These are phyloP conservation scores for Perca flavescens DNA, from an alignment of 2,113 vertebrate genomes.

Conservation along the genomic window DNA sequence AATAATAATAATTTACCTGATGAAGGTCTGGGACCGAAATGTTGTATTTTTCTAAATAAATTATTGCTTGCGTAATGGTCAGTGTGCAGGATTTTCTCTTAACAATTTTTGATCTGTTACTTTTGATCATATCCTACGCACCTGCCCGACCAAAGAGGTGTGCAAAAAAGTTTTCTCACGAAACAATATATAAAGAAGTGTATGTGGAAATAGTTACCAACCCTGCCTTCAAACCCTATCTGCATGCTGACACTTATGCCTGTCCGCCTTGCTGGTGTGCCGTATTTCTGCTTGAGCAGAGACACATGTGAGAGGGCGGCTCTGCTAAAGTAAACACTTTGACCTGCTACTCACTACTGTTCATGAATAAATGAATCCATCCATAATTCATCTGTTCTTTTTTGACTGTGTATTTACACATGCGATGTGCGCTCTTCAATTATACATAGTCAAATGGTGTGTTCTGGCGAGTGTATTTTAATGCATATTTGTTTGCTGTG, in stretches of 20 bases:
- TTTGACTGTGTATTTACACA: constrained; percentile 22
- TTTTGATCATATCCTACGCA: too few relatives aligned
- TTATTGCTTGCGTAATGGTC: too few relatives aligned
- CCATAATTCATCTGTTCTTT: constrained; percentile 38
- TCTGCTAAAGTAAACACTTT: constrained; percentile 50
- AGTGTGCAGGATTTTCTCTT: too few relatives aligned
- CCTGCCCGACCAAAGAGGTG: too few relatives aligned
- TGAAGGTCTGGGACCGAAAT: too few relatives aligned
- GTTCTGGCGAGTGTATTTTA: background rate
- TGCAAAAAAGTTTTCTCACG: too few relatives aligned
- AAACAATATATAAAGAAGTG: too few relatives aligned
- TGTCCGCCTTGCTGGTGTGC: constrained; percentile 9
- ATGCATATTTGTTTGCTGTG: constrained; percentile 28
- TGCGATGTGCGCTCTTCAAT: constrained; percentile 18
- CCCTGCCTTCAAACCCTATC: background rate
- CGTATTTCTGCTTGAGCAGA: constrained; percentile 18
- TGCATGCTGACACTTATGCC: constrained; percentile 19
- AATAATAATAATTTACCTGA: too few relatives aligned
- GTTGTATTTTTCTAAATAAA: too few relatives aligned
- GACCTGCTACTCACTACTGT: constrained; percentile 43
- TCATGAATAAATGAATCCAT: constrained; percentile 63
- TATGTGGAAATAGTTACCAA: background rate
- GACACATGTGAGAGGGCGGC: constrained; percentile 46
- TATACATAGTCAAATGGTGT: constrained; percentile 6
- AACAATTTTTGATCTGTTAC: too few relatives aligned